Evolutionary conservation across 2,888 invertebrate species (phyloP), one percentile per base, ranked within the genome.

Genomic region (Limenitis camilla): DNA sequence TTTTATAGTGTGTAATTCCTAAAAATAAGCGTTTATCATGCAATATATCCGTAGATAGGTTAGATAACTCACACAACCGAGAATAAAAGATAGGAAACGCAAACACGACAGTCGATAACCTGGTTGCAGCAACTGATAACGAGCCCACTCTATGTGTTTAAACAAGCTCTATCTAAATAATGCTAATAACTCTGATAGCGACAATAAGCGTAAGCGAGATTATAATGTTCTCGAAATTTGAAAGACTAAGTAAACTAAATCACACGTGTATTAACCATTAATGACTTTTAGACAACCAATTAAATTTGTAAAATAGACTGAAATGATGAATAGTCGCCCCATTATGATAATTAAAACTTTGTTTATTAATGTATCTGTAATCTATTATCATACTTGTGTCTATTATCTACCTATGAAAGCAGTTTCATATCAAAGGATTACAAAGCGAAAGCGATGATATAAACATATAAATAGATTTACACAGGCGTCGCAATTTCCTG

Each of bases 71-170:
- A 69, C 66, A 73, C 71, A 69, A 66, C 1, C 67, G 69, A 72
- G 77, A 78, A 78, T 78, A 67, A 67, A 69, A 72, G 82, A 85
- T 84, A 83, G 79, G 69, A 64, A 62, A 68, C 66, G 66, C 77
- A 83, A 83, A 84, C 81, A 82, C 72, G 68, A 72, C 77, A 76
- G 74, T 76, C 75, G 84, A 84, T 83, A 84, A 79, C 83, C 81
- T 78, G 82, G 78, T 80, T 83, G 80, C 76, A 72, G 69, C 64
- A 62, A 59, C 69, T 76, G 82, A 83, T 84, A 81, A 73, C 64
- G 51, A 55, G 48, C 60, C 68, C 68, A 62, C 54, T 62, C 62
- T 61, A 57, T 47, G 52, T 66, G 68, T 74, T 73, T 73, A 60
- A 61, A 65, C 65, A 65, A 63, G 46, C 39, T 52, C 38, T 55